Evolutionary conservation across 2,797 vertebrate species (phyloP).

Genomic region (Cirrhinus mrigala): DNA sequence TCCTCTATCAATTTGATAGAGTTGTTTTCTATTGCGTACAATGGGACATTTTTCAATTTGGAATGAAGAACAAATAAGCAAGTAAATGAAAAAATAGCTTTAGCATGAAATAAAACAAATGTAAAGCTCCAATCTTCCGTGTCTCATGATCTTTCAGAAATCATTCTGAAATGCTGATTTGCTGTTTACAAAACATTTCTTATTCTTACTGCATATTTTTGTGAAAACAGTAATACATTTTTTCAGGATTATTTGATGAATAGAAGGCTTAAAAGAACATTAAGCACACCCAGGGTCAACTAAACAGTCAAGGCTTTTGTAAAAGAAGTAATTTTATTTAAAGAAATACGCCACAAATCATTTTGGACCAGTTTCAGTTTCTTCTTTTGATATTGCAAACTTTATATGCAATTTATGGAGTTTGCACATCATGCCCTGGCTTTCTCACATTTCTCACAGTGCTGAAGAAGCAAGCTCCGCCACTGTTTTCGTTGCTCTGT

Average conservation of each 20-base stretch:
- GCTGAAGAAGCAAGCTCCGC: background rate
- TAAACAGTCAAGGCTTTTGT: background rate
- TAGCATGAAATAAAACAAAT: background rate
- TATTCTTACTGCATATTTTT: background rate
- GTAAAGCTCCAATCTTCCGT: background rate
- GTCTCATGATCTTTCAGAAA: slow-evolving; percentile 6
- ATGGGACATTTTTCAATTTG: background rate
- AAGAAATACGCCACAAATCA: background rate
- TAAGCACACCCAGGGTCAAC: background rate
- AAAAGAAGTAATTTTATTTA: background rate
- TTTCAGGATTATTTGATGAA: background rate
- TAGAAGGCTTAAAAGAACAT: background rate
- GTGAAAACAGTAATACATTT: background rate
- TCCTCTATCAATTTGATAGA: background rate
- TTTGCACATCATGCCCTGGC: background rate
- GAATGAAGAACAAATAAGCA: background rate
- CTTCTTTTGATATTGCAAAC: background rate
- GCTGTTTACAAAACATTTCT: background rate
- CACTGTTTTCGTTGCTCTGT: background rate
- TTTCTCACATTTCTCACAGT: background rate
- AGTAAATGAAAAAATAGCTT: background rate
- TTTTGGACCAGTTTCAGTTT: background rate
- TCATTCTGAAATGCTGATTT: background rate
- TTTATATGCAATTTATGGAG: background rate
- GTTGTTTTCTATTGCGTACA: background rate